Conservation (phyloP, 1,140 invertebrate species). For the Diorhabda carinulata region DNA sequence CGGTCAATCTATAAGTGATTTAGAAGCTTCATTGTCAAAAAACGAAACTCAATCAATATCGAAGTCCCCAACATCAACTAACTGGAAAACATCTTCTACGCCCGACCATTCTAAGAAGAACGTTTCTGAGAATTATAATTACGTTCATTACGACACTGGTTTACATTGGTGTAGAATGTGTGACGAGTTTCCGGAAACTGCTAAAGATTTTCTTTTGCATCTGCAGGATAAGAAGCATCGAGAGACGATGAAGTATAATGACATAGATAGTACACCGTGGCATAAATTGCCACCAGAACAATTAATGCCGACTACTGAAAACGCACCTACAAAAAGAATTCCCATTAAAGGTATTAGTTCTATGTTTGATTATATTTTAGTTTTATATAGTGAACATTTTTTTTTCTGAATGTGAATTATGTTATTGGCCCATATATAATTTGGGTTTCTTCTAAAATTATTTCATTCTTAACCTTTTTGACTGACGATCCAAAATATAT, state of each 20-base stretch:
- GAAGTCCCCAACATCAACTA: background rate
- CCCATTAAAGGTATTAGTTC: conserved; percentile 67
- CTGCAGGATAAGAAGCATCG: conserved; percentile 74
- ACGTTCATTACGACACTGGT: conserved; percentile 81
- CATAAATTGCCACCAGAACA: conserved; percentile 59
- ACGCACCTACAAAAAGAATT: conserved; percentile 68
- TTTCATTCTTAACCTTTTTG: too few species aligned
- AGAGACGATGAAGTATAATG: conserved; percentile 59
- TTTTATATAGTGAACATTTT: background rate
- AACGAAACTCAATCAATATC: background rate
- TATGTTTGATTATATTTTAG: background rate
- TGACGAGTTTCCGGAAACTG: conserved; percentile 78
- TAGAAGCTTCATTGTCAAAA: conserved; percentile 24
- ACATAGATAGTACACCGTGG: conserved; percentile 69
- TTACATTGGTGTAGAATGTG: conserved; percentile 84
- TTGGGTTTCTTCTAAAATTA: too few species aligned
- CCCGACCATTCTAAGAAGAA: background rate
- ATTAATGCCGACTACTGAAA: conserved; percentile 62
- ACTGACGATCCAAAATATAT: too few species aligned
- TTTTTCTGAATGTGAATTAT: too few species aligned
- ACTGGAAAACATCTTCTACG: background rate
- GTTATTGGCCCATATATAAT: too few species aligned
- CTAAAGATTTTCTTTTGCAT: conserved; percentile 80
- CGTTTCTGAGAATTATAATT: conserved; percentile 40
- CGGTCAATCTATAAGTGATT: conserved; percentile 32